These are phyloP conservation scores for Drosophila tropicalis DNA, from an alignment of 1,140 invertebrate genomes.

Conservation along the genomic window DNA sequence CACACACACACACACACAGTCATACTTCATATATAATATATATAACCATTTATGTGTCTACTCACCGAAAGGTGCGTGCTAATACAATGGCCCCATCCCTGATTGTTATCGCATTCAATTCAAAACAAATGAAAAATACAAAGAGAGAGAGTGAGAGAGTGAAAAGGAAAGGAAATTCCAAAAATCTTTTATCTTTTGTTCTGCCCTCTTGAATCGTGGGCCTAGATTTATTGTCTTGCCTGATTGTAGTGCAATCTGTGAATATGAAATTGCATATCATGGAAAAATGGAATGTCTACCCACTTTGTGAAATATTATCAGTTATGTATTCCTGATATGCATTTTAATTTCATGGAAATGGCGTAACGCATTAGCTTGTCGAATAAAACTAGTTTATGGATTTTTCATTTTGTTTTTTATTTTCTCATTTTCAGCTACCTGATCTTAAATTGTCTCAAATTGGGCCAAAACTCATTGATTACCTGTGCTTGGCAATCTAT, in stretches of 20 bases:
- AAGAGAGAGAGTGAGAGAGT: background rate
- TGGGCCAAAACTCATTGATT: background rate
- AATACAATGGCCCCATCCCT: background rate
- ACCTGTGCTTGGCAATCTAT: background rate
- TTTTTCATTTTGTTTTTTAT: no score
- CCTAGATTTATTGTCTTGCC: slow-evolving; percentile 9
- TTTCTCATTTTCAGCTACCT: no score
- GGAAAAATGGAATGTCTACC: slow-evolving; percentile 5
- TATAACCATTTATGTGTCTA: background rate
- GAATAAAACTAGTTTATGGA: slow-evolving; percentile 2
- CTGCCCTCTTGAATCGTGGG: slow-evolving; percentile 6
- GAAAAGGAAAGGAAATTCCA: slow-evolving; percentile 4
- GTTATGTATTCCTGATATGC: slow-evolving; percentile 2
- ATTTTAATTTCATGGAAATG: background rate
- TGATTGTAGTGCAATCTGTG: background rate
- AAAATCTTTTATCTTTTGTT: background rate
- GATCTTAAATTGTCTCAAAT: no score
- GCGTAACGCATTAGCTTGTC: background rate
- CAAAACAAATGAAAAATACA: background rate
- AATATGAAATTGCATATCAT: slow-evolving; percentile 10
- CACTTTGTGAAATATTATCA: slow-evolving; percentile 11
- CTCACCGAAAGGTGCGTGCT: slow-evolving; percentile 4
- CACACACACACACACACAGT: background rate
- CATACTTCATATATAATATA: background rate
- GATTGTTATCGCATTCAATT: slow-evolving; percentile 9